Evolutionary conservation across 2,797 vertebrate species (phyloP), one percentile per base, ranked within the genome.

Genomic region (Cirrhinus mrigala): DNA sequence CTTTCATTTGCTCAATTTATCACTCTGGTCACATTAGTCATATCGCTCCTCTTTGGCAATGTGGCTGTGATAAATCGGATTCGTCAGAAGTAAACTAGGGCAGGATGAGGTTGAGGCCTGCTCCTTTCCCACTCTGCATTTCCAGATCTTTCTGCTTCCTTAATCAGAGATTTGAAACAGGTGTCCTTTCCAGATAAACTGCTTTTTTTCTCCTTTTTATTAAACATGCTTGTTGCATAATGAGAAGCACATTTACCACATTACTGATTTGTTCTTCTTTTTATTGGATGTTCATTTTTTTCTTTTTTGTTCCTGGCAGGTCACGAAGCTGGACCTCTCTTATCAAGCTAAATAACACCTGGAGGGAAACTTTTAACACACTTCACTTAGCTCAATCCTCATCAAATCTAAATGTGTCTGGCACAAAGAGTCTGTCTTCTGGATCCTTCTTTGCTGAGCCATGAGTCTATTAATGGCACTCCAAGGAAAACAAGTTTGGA

Each of bases 91-190:
- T 24, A 24, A 62, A 85, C 24, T 56, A 60, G 50, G 54, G 29
- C 15, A 84, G 44, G 20, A 75, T 56, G 64, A 56, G 79, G 27
- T 74, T 69, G 56, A 84, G 70, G 56, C 48, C 60, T 40, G 50
- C 46, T 79, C 27, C 33, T 46, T 79, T 74, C 2, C 2, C 68
- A 8, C 16, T 84, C 4, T 27, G 6, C 48, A 73, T 84, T 83
- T 85, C 46, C 85, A 80, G 90, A 90, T 92, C 88, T 92, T 92
- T 93, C 58, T 66, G 82, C 82, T 77, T 85, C 84, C 91, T 29
- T 60, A 90, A 90, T 88, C 88, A 89, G 82, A 92, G 91, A 94
- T 95, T 94, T 87, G 88, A 94, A 94, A 92, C 94, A 95, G 94
- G 93, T 94, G 93, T 88, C 88, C 69, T 88, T 85, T 86, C 56